Percentiles rank a stretch among this genome's conserved stretches.
These are phyloP conservation scores for Sorex maritimensis DNA, from an alignment of 2,797 vertebrate species.

Conservation along the genomic window DNA sequence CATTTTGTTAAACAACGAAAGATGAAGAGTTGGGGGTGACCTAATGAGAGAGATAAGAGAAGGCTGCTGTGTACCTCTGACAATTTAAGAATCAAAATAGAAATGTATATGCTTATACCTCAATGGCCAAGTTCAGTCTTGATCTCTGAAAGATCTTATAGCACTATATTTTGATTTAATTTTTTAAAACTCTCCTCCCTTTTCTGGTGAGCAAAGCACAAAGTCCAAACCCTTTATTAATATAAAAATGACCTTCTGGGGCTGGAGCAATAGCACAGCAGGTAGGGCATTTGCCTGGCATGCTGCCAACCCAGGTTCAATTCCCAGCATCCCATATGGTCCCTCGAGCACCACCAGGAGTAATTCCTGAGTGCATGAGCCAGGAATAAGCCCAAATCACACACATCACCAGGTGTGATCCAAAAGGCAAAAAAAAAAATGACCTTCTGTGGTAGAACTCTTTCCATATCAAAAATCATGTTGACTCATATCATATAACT, in stretches of 20 bases:
- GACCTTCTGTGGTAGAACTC: not conserved
- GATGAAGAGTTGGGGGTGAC: conserved; percentile 68
- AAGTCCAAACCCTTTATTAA: not conserved
- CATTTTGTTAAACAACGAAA: conserved; percentile 78
- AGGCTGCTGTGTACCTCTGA: conserved; percentile 53
- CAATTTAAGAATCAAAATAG: conserved; percentile 23
- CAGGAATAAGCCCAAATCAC: too few relatives aligned
- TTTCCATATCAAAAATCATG: not conserved
- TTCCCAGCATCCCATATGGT: too few relatives aligned
- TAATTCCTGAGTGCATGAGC: too few relatives aligned
- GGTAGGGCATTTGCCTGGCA: too few relatives aligned
- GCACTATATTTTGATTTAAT: not conserved
- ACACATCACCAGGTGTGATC: too few relatives aligned
- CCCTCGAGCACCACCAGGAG: too few relatives aligned
- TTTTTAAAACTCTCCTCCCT: not conserved
- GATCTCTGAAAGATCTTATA: not conserved
- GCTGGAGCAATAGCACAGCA: too few relatives aligned
- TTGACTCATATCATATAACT: not conserved
- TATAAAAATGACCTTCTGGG: not conserved
- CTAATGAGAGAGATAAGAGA: conserved; percentile 49
- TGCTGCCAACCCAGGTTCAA: too few relatives aligned
- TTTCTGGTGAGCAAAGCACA: not conserved
- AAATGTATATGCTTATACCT: not conserved
- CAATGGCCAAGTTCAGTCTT: not conserved
- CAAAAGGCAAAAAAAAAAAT: not conserved